Evolutionary conservation across 2,888 invertebrate genomes (phyloP).

Genomic region (Oscheius sp.): DNA sequence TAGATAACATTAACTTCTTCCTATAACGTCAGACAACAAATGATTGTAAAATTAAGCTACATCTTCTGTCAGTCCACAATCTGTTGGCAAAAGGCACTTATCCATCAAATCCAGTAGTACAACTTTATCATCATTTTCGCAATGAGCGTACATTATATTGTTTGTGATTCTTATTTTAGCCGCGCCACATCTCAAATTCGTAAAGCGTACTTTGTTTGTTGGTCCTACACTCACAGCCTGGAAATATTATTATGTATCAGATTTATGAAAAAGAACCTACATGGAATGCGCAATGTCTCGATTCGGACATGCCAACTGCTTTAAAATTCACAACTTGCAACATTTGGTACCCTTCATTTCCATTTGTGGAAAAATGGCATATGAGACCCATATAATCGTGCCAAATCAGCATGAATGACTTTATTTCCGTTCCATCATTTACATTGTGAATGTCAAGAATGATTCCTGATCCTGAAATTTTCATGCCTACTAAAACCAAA

Average conservation of each 20-base stretch:
- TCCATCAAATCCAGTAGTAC: neutral
- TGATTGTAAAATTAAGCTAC: neutral
- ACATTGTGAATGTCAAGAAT: neutral
- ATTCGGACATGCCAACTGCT: neutral
- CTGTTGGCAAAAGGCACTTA: neutral
- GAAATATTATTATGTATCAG: neutral
- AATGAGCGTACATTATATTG: neutral
- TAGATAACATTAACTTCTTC: slow-evolving; percentile 1
- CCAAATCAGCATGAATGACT: slow-evolving; percentile 10
- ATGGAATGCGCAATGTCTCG: slow-evolving; percentile 20
- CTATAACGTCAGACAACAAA: neutral
- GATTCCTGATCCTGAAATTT: slow-evolving; percentile 3
- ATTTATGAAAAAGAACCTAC: neutral
- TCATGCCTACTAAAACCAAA: neutral
- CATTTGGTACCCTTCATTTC: neutral
- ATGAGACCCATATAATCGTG: slow-evolving; percentile 5
- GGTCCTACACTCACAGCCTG: neutral
- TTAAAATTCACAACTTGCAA: slow-evolving; percentile 5
- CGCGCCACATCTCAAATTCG: neutral
- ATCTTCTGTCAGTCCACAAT: neutral
- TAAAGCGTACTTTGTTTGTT: neutral
- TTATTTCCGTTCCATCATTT: no score
- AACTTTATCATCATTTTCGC: neutral
- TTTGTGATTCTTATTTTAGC: neutral
- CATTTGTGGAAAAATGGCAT: neutral